A percentile compares a stretch with the other conserved stretches of the same genome.
Evolutionary conservation across 2,888 invertebrate genomes (phyloP).

Genomic region (Mechanitis mazaeus): DNA sequence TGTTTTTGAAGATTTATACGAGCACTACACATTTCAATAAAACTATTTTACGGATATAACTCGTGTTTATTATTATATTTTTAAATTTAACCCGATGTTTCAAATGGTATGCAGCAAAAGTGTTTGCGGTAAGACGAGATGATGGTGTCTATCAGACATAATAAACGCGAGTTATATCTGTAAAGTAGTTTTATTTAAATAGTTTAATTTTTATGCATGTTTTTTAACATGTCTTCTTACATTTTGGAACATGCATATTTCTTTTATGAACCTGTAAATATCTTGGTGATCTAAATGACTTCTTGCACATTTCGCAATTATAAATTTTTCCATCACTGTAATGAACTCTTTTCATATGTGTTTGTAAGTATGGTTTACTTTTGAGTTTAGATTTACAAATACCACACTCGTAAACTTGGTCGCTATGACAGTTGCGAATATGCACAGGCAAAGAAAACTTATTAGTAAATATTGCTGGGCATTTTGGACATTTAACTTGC

Average conservation of each 20-base stretch:
- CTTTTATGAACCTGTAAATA: slow-evolving; percentile 41
- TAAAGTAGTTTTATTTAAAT: no score
- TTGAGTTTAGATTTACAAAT: slow-evolving; percentile 38
- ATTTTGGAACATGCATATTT: slow-evolving; percentile 28
- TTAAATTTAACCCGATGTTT: no score
- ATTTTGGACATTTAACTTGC: slow-evolving; percentile 30
- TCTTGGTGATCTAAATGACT: slow-evolving; percentile 37
- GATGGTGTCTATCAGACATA: no score
- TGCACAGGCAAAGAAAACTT: slow-evolving; percentile 32
- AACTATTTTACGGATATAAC: no score
- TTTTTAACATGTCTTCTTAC: neutral
- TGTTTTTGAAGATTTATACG: no score
- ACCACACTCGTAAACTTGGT: slow-evolving; percentile 28
- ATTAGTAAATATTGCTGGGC: slow-evolving; percentile 28
- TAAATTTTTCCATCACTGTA: slow-evolving; percentile 37
- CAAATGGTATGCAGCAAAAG: no score
- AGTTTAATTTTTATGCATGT: neutral
- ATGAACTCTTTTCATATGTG: slow-evolving; percentile 40
- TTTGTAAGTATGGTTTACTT: slow-evolving; percentile 33
- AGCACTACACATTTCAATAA: no score
- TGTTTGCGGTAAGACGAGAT: no score
- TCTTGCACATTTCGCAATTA: slow-evolving; percentile 38
- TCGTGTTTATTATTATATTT: no score
- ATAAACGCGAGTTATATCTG: no score
- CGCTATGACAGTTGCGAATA: slow-evolving; percentile 36